Conservation (phyloP, 2,797 vertebrate species). For the Characodon lateralis region DNA sequence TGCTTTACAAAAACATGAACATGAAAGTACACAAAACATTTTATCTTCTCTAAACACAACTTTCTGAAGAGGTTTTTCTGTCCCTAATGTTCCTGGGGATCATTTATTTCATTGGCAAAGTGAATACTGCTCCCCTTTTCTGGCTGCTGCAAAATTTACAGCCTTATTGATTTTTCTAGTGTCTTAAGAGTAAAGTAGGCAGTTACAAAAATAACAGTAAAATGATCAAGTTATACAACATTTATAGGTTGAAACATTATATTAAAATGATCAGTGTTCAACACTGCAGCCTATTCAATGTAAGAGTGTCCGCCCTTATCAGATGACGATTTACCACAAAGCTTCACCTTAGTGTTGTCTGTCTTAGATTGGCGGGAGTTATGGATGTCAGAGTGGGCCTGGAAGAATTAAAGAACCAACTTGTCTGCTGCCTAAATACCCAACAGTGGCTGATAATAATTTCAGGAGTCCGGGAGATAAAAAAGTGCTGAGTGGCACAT, state of each 20-base stretch:
- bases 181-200: slow-evolving; percentile 52
- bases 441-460: slow-evolving; percentile 78
- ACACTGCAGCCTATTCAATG: slow-evolving; percentile 13
- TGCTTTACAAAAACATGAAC: not conserved
- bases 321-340: slow-evolving; percentile 17
- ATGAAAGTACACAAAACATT: not conserved
- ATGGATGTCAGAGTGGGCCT: slow-evolving; percentile 51
- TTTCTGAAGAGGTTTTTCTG: slow-evolving; percentile 5
- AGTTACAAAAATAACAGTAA: slow-evolving; percentile 33
- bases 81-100: slow-evolving; percentile 9
- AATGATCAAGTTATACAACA: slow-evolving; percentile 22
- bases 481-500: slow-evolving; percentile 75
- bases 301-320: not conserved
- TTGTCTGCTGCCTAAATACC: slow-evolving; percentile 75
- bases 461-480: slow-evolving; percentile 58
- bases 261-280: slow-evolving; percentile 16
- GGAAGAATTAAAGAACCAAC: slow-evolving; percentile 73
- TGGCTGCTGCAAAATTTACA: slow-evolving; percentile 50
- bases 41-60: slow-evolving; percentile 1
- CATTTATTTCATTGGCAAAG: slow-evolving; percentile 46
- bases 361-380: slow-evolving; percentile 40
- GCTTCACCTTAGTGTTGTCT: slow-evolving; percentile 35
- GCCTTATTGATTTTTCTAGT: slow-evolving; percentile 54
- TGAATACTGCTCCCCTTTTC: slow-evolving; percentile 25
- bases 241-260: slow-evolving; percentile 22